Evolutionary conservation across 2,888 invertebrate species (phyloP), one percentile per base, ranked within the genome.

Genomic region (Malthinus flaveolus): DNA sequence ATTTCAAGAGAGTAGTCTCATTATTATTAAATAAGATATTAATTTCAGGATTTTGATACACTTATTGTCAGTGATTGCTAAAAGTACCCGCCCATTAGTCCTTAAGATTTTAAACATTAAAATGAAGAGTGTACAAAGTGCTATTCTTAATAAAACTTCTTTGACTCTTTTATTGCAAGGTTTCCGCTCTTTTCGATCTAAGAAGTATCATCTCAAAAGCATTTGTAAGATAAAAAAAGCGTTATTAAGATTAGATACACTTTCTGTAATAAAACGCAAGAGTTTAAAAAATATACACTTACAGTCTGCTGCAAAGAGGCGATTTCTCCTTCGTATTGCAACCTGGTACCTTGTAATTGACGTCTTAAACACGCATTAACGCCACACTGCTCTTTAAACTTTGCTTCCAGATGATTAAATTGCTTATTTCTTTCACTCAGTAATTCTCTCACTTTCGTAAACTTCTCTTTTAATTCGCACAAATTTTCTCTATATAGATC

Each of bases 221-320:
- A n/a, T n/a, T n/a, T n/a, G 23, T 23, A 3, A 3, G 5, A 23
- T 3, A 23, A 23, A 23, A 5, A 23, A 3, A 23, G 23, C 5
- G 2, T 23, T 23, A 23, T 23, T 23, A 23, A 23, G 23, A 23
- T 23, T 39, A n/a, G n/a, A n/a, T n/a, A 11, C 39, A 39, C 12
- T 39, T 2, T 39, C 11, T 11, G 39, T 39, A 7, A 5, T 5
- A 33, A 35, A 12, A 50, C 15, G 37, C 37, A 3, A 37, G 54
- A 39, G 31, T 33, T 45, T 9, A 8, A 46, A 56, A 42, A 12
- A 42, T 48, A 34, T 12, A 37, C 42, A 39, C 70, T 69, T 63
- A 75, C 74, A 12, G 69, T 72, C 49, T 65, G 62, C 58, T 72
- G 71, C 42, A 74, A 59, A 39, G 72, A 71, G 10, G 63, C 54